A percentile compares a stretch with the other conserved stretches of the same genome.
Conservation (phyloP, 1,140 invertebrate species). For the Platyscapa corneri region DNA sequence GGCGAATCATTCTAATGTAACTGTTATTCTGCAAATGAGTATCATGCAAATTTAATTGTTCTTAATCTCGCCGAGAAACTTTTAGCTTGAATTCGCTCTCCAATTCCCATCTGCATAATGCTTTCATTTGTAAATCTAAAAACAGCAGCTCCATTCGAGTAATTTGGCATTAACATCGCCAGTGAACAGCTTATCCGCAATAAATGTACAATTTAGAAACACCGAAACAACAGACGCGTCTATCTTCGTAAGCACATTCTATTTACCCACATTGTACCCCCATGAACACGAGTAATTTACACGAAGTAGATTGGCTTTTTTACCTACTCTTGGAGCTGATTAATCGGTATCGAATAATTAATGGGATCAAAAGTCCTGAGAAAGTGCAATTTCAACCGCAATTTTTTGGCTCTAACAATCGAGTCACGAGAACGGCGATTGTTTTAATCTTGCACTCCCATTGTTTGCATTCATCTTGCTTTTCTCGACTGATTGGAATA, state of each 20-base stretch:
- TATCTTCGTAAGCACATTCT: background rate
- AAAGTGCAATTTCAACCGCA: too few relatives aligned
- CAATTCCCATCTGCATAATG: background rate
- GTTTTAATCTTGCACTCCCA: too few relatives aligned
- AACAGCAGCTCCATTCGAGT: background rate
- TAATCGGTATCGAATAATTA: too few relatives aligned
- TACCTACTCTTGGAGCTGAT: background rate
- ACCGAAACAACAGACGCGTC: background rate
- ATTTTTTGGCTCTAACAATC: too few relatives aligned
- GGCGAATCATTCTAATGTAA: background rate
- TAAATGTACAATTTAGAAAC: conserved; percentile 21
- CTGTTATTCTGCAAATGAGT: background rate
- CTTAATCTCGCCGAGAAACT: background rate
- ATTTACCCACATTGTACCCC: background rate
- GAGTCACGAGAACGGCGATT: too few relatives aligned
- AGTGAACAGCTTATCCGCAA: background rate
- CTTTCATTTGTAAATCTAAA: conserved; percentile 3
- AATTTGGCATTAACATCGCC: background rate
- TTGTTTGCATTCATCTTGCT: too few relatives aligned
- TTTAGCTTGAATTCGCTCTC: background rate
- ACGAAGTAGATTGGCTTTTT: background rate
- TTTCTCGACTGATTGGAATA: too few relatives aligned
- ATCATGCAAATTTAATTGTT: background rate
- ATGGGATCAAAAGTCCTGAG: too few relatives aligned
- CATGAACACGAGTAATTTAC: background rate